Percentiles rank a stretch among this genome's conserved stretches.
These are phyloP conservation scores for Eretmocerus hayati DNA, from an alignment of 2,888 invertebrate genomes.

Conservation along the genomic window DNA sequence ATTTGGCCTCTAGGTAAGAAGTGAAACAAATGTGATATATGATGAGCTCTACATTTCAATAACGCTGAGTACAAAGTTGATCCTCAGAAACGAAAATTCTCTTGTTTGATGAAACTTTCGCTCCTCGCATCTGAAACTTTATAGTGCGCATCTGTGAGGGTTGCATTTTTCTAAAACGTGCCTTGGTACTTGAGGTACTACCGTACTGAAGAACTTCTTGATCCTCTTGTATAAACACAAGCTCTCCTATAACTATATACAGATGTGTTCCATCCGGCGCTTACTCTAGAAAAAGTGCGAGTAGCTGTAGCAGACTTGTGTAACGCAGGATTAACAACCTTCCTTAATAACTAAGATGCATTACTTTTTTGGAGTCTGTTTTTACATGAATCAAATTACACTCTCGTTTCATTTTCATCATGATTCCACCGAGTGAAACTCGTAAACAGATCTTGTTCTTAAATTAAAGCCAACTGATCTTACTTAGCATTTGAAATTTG, in stretches of 20 bases:
- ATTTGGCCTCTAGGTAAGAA: no score
- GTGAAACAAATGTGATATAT: no score
- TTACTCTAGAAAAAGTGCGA: constrained; percentile 10
- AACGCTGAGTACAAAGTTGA: no score
- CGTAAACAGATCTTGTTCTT: no score
- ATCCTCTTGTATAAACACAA: constrained; percentile 21
- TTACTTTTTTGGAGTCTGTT: constrained; percentile 2
- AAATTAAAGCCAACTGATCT: no score
- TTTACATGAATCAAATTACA: constrained; percentile 6
- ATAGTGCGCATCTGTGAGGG: constrained; percentile 1
- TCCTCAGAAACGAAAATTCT: background rate
- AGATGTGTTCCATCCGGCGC: constrained; percentile 16
- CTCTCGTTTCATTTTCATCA: constrained; percentile 1
- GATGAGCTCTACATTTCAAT: no score
- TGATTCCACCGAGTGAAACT: background rate
- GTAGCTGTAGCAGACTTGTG: constrained; percentile 2
- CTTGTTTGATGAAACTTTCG: constrained; percentile 16
- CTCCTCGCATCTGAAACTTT: constrained; percentile 24
- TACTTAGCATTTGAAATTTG: no score
- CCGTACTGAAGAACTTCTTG: constrained; percentile 24
- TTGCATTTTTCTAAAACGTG: constrained; percentile 22
- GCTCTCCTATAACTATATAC: background rate
- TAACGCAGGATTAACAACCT: constrained; percentile 20
- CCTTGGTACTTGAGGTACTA: constrained; percentile 22
- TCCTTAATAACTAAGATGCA: constrained; percentile 16